Evolutionary conservation across 2,113 vertebrate species (phyloP), one percentile per base, ranked within the genome.

Genomic region (Bostrychus sinensis): DNA sequence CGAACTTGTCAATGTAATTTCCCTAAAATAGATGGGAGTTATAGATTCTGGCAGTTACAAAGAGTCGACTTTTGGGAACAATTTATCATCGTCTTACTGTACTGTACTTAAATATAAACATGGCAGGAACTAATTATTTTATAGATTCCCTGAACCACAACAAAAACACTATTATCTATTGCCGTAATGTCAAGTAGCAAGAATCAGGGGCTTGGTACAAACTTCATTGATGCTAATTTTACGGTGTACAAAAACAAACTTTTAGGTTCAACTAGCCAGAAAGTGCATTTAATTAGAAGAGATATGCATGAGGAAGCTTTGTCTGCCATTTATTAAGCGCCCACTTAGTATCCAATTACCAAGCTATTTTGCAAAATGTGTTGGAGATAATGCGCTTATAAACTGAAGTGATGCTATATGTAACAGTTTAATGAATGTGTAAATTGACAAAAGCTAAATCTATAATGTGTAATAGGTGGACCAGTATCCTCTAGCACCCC

Each of bases 101-200:
- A 10, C 23, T 8, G 23, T n/a, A 30, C 28, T 28, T 28, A 30
- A 51, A 51, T 28, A 28, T 28, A n/a, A 4, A 28, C 48, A 51
- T 26, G 48, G n/a, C 48, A 28, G 48, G 48, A 28, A 51, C 23
- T 51, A 51, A 51, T 51, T 30, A 51, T 51, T 51, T n/a, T 30
- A 51, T 9, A 51, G 46, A 50, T 50, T 28, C 14, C 25, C 48
- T 28, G 25, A 51, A 17, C 28, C 13, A 26, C 26, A 51, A 51
- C 48, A 51, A 17, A 51, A 28, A n/a, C 23, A n/a, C 14, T 8
- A n/a, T n/a, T n/a, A 7, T 3, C 45, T 25, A 4, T 28, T 16
- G 14, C 25, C 1, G 8, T 32, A 32, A 25, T 17, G 48, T 25
- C 48, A 28, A 51, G 48, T 7, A 4, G 16, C 46, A 50, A 13